Base-by-base conservation (phyloP, 2,888 invertebrate species). In the Cryptops parisi region DNA sequence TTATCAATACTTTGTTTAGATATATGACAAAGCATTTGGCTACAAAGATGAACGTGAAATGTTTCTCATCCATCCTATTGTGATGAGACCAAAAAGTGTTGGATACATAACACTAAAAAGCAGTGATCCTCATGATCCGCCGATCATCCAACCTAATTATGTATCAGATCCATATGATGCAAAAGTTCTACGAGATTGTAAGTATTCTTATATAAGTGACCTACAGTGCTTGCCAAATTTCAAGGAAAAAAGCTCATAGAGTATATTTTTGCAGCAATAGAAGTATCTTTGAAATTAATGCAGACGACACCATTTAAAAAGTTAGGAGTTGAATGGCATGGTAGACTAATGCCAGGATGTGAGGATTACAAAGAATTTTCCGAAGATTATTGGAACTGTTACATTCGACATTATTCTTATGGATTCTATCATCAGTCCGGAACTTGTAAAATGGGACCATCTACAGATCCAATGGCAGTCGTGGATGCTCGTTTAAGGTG, bases 361-460 rank as follows among this genome's bases (percentile, higher is more conserved):
- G 41, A 54, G 17, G 41, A 44, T 24, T 19, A 21, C 2, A 40
- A 54, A 19, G 38, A 48, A 46, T 53, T 45, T 1, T 21, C 54
- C 4, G 54, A 54, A 21, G 52, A 33, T 2, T 56, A 58, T 45
- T 54, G 48, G 49, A 52, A 56, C 41, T 58, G 57, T 24, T 55
- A 27, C 21, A 47, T 49, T 22, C 23, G 44, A 19, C 54, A 50
- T 48, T 54, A 49, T 39, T n/a, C 25, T 22, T 41, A 9, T 9
- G 44, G 44, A n/a, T 22, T 50, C 21, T 50, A 41, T 22, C 54
- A 54, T 43, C 44, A 49, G 26, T 47, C 49, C 12, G 54, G 54
- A 21, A 54, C 54, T 2, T 48, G 49, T 23, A 54, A 54, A 54
- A 54, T 54, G 54, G 54, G 49, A 9, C 17, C 41, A 2, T 3